phyloP scores from a whole-genome alignment of 2,888 invertebrate genomes.

The Thymelicus acteon region DNA sequence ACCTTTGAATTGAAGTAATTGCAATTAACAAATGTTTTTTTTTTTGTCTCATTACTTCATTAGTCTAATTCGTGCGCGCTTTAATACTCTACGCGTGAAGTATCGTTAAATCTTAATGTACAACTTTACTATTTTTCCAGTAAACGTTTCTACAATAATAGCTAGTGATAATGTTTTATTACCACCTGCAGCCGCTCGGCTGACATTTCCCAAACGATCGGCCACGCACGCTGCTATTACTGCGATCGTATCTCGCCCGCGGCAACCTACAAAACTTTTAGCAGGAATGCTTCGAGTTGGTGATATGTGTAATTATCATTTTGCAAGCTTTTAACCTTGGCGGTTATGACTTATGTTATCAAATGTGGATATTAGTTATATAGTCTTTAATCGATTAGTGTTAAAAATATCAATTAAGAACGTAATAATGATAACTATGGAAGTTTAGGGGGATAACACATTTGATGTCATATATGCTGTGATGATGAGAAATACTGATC shows the following conservation, averaged over 20 bases:
- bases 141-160: slow-evolving; percentile 8
- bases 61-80: background rate
- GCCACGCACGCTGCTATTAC: slow-evolving; percentile 11
- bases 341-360: background rate
- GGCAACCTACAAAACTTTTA: slow-evolving; percentile 9
- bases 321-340: slow-evolving; percentile 7
- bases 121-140: background rate
- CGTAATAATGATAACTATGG: no score
- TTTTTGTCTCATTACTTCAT: no score
- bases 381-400: no score
- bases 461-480: no score
- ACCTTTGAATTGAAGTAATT: no score
- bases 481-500: no score
- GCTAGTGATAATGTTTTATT: slow-evolving; percentile 4
- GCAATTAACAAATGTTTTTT: no score
- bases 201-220: slow-evolving; percentile 28
- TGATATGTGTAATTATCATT: slow-evolving; percentile 15
- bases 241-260: slow-evolving; percentile 14
- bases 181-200: slow-evolving; percentile 23
- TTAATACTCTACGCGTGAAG: background rate
- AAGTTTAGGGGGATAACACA: no score
- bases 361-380: no score
- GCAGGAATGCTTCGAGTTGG: slow-evolving; percentile 1
- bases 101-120: background rate
- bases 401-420: no score